Conservation (phyloP, 2,113 vertebrate genomes). For the Cheirogaleus medius region DNA sequence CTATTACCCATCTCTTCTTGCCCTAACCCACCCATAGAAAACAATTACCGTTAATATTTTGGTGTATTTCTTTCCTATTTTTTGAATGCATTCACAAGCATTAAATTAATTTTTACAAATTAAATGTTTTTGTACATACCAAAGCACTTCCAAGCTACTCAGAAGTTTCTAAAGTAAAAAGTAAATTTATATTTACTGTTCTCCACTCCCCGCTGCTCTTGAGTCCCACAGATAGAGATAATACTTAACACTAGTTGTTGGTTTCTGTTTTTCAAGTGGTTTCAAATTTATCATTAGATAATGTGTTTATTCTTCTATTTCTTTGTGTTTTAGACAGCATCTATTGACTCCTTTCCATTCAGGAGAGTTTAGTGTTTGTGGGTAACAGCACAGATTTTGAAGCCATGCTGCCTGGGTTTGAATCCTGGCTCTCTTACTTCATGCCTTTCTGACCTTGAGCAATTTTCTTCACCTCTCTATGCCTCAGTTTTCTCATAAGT, state of each 20-base stretch:
- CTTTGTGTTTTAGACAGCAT: conserved; percentile 8
- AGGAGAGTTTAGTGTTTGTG: background rate
- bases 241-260: background rate
- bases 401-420: background rate
- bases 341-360: conserved; percentile 14
- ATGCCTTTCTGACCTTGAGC: background rate
- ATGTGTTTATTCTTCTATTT: background rate
- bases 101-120: background rate
- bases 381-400: conserved; percentile 24
- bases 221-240: background rate
- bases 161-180: conserved; percentile 8
- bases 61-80: background rate
- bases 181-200: background rate
- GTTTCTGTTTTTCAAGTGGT: background rate
- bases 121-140: background rate
- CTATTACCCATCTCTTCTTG: background rate
- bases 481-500: conserved; percentile 6
- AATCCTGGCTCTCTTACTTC: background rate
- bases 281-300: conserved; percentile 33
- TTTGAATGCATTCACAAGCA: conserved; percentile 26
- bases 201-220: background rate
- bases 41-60: conserved; percentile 9
- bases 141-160: background rate
- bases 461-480: background rate
- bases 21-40: background rate